Base-by-base conservation (phyloP, 2,797 vertebrate genomes). In the Morus bassanus region DNA sequence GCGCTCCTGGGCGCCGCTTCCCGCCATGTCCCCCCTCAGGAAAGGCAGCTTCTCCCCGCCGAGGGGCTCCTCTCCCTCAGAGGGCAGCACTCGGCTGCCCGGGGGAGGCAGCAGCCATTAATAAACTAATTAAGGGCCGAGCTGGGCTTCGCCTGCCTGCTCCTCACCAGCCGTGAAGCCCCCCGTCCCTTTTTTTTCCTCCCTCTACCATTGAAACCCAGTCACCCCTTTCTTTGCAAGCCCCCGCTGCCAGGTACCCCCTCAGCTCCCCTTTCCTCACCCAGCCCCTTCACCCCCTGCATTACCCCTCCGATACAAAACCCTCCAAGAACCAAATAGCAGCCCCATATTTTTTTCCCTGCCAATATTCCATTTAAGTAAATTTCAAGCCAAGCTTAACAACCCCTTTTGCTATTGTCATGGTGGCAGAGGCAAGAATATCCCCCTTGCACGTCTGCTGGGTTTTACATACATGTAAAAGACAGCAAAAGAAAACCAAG, bases 41-140 rank as follows among this genome's bases (percentile, higher is more conserved):
- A 27, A 8, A 5, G 2, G 1, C 25, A 13, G 5, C 35, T 6
- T 37, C 16, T 7, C 41, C 22, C 19, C 7, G 1, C 10, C 1
- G 0, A 3, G 6, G 2, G 0, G 8, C 50, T 67, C 9, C 12
- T 30, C 8, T 8, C 25, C 33, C 15, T 6, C 35, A 1, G 7
- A 33, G 22, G 22, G 16, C 56, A 24, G 56, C 33, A 35, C 13
- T 5, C 33, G 2, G 22, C 56, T 35, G 33, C 33, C 43, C 4
- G 2, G 18, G 2, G 17, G 3, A 5, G 6, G 10, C 3, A 7
- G 51, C 0, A 8, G 14, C 10, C 4, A 1, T 6, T 13, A 24
- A n/a, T 0, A 5, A 67, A 51, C 13, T 63, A 41, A 5, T 45
- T 22, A n/a, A 69, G 17, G 4, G 5, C 7, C 14, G 8, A 24